Evolutionary conservation across 2,113 vertebrate genomes (phyloP), one percentile per base, ranked within the genome.

Genomic region (Dolichallabes microphthalmus): DNA sequence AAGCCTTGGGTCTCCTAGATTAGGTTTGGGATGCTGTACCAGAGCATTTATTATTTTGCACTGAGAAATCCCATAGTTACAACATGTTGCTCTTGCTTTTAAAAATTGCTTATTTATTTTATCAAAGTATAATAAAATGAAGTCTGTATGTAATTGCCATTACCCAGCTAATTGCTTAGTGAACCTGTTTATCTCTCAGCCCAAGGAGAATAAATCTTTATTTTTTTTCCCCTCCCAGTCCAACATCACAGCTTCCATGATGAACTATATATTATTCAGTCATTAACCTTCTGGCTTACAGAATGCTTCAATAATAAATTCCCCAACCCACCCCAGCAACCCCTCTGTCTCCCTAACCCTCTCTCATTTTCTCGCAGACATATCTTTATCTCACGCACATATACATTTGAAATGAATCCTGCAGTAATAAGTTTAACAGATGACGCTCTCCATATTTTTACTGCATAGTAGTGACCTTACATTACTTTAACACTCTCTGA

Each of bases 211-310:
- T 83, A 64, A 86, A 83, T 86, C 53, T 84, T 88, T 86, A 80
- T 58, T 58, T 61, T 84, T 88, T 84, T 83, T 57, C 57, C 11
- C 27, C 20, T 61, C 30, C 73, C 66, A 32, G 55, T 15, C 79
- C 58, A 75, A 81, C 83, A 81, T 52, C 85, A 75, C 77, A 19
- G 25, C 66, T 86, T 74, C 39, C 81, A 85, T 83, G 39, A 45
- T 58, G 77, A 78, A 86, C 80, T 57, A 82, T 86, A 86, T 85
- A 87, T 87, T 84, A 89, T 84, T 81, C 75, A 71, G 86, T 88
- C 84, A 86, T 88, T 88, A 88, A 88, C 86, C 82, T 86, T 88
- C 82, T 84, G 84, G 76, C 86, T 87, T 55, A 75, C 58, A 78
- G 69, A 87, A 84, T 63, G 75, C 74, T 83, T 60, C 75, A 22